Evolutionary conservation across 2,113 vertebrate species (phyloP), one percentile per base, ranked within the genome.

Genomic region (Probosciger aterrimus): DNA sequence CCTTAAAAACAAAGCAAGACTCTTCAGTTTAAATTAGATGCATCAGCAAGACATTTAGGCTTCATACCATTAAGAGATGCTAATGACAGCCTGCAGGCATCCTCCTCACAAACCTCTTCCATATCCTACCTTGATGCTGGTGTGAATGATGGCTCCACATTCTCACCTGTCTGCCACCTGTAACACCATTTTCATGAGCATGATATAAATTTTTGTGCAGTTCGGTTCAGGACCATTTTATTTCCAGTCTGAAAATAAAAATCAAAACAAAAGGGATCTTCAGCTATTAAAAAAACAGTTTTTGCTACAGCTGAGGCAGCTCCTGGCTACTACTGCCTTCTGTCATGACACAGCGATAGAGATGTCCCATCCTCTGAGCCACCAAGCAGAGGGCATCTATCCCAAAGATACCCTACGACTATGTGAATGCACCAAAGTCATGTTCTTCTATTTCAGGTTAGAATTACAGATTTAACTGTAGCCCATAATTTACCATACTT

Each of bases 211-310:
- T 97, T 49, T 92, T 92, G 0, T 96, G 95, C 81, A 98, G 41
- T 97, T 98, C 95, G 75, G 97, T 96, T 43, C 97, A 95, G 28
- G 97, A 98, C 95, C 97, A 95, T 59, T 95, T 97, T 90, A 98
- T 65, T 77, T 98, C 97, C 95, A 98, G 77, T 22, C 97, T 98
- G 92, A 31, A 75, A 76, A 18, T 39, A 50, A 52, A 47, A 78
- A 37, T 4, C 35, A 52, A 88, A 90, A 22, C 9, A 88, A 83
- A 93, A 93, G n/a, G 9, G 3, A 69, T 24, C 16, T 64, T 90
- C 50, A 69, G 11, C 28, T 57, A 67, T 33, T 47, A 46, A 88
- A 91, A 55, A 5, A 78, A 33, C 1, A 7, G 27, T 13, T 49
- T 83, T 83, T 78, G 20, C 52, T 86, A 16, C 39, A 75, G 15